A percentile compares a stretch with the other conserved stretches of the same genome.
phyloP scores from a whole-genome alignment of 2,888 invertebrate genomes.

The Drosophila paramelanica region DNA sequence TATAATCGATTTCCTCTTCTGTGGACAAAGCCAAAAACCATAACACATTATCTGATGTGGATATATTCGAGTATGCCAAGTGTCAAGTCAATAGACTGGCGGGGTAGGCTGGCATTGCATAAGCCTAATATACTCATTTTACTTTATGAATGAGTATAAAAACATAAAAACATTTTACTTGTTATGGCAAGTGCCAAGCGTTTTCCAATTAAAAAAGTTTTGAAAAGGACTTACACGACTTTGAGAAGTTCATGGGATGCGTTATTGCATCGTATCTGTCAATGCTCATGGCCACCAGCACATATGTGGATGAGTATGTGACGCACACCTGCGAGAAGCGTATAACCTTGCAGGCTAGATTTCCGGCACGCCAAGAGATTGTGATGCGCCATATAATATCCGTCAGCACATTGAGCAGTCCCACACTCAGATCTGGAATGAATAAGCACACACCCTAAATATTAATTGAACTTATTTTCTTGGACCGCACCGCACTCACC shows the following conservation, averaged over 20 bases:
- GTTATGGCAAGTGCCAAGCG: slow-evolving; percentile 47
- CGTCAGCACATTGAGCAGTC: slow-evolving; percentile 93
- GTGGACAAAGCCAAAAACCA: no score
- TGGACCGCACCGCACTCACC: slow-evolving; percentile 87
- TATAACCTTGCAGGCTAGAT: slow-evolving; percentile 94
- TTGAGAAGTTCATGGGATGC: slow-evolving; percentile 97
- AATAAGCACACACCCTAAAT: not conserved
- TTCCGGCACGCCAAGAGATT: slow-evolving; percentile 95
- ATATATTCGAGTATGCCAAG: no score
- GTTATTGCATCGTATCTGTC: slow-evolving; percentile 97
- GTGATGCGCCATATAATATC: slow-evolving; percentile 96
- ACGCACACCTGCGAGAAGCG: slow-evolving; percentile 94
- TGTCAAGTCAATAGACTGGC: no score
- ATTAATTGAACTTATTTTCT: no score
- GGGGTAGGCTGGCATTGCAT: no score
- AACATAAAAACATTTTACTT: slow-evolving; percentile 12
- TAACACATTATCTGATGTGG: no score
- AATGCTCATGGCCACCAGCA: slow-evolving; percentile 95
- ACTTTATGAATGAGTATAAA: not conserved
- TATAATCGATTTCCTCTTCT: no score
- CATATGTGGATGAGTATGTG: slow-evolving; percentile 96
- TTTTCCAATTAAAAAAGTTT: slow-evolving; percentile 79
- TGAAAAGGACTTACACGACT: slow-evolving; percentile 91
- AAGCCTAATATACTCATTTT: no score
- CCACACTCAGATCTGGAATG: slow-evolving; percentile 93